These are phyloP conservation scores for Clarias batrachus DNA, from an alignment of 2,113 vertebrate species.

Conservation along the genomic window DNA sequence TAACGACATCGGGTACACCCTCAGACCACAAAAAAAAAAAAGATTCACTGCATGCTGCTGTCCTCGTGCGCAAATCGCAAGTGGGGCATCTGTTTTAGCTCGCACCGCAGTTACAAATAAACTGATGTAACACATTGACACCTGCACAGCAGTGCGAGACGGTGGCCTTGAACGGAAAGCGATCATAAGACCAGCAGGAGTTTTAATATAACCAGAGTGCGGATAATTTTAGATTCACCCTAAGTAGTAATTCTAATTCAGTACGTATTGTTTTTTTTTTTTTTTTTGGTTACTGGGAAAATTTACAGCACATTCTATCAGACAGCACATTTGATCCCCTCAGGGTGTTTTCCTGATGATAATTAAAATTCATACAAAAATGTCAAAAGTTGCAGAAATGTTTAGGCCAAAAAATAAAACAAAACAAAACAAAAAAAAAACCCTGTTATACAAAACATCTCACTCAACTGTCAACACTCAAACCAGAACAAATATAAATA, in stretches of 20 bases:
- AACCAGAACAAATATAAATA: conserved; percentile 77
- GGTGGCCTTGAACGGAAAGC: no score
- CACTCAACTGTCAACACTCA: conserved; percentile 71
- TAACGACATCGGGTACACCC: no score
- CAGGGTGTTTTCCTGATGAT: not conserved
- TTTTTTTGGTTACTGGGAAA: not conserved
- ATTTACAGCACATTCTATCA: not conserved
- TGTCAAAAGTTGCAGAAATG: conserved; percentile 24
- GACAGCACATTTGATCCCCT: not conserved
- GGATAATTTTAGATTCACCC: no score
- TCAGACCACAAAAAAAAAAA: no score
- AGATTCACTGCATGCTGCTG: no score
- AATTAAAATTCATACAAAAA: not conserved
- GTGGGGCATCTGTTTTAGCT: no score
- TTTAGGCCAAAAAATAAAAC: conserved; percentile 36
- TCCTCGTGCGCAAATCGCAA: no score
- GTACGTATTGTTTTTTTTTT: not conserved
- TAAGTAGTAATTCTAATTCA: not conserved
- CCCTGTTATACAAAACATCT: conserved; percentile 36
- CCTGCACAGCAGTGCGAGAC: no score
- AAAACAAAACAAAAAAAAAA: not conserved
- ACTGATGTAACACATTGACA: no score
- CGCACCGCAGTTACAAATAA: no score
- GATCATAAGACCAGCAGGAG: no score
- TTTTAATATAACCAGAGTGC: no score